These are phyloP conservation scores for Melanostoma mellinum DNA, from an alignment of 2,888 invertebrate species.

Conservation along the genomic window DNA sequence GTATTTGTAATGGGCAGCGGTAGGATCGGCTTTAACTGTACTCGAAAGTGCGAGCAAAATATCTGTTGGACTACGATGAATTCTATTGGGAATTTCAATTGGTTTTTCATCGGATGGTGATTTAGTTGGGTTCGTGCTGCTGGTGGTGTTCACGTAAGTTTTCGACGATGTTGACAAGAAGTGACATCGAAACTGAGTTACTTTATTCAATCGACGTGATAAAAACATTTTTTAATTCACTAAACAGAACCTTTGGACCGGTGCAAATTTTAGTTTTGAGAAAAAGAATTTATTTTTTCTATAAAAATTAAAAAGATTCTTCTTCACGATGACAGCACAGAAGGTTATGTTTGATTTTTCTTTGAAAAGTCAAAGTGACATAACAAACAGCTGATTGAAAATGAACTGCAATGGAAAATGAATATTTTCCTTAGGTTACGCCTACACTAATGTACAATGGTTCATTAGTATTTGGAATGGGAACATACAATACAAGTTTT, in stretches of 20 bases:
- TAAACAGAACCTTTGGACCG: not conserved
- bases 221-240: conserved; percentile 59
- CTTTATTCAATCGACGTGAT: conserved; percentile 42
- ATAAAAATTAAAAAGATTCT: conserved; percentile 25
- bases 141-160: conserved; percentile 43
- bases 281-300: not conserved
- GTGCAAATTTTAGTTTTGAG: not conserved
- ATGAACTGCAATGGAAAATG: conserved; percentile 18
- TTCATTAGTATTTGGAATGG: not conserved
- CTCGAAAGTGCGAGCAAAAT: conserved; percentile 90
- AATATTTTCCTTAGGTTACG: not conserved
- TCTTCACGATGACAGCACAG: not conserved
- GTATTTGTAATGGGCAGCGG: conserved; percentile 94
- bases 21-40: conserved; percentile 90
- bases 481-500: too few relatives aligned
- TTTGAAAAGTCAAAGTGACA: conserved; percentile 45
- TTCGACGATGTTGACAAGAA: conserved; percentile 40
- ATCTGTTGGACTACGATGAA: conserved; percentile 91
- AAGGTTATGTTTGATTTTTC: conserved; percentile 18
- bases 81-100: conserved; percentile 87
- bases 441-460: not conserved
- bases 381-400: conserved; percentile 36
- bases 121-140: conserved; percentile 10
- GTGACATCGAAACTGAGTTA: conserved; percentile 33
- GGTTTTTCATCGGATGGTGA: conserved; percentile 76